These are phyloP conservation scores for Sinocyclocheilus grahami DNA, from an alignment of 2,113 vertebrate genomes.

Conservation along the genomic window DNA sequence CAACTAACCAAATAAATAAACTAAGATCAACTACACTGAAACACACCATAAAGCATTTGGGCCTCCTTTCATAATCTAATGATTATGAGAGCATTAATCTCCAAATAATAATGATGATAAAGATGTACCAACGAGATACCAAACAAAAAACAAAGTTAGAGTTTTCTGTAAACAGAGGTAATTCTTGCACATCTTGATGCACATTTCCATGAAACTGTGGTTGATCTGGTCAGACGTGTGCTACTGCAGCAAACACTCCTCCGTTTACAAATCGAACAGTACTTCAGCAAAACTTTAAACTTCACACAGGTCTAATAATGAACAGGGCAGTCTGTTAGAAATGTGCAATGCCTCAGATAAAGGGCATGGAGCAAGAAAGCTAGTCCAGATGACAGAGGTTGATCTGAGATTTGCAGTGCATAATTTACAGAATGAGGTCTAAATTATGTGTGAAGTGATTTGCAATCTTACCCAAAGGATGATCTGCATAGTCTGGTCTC, in stretches of 20 bases:
- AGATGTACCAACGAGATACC: background rate
- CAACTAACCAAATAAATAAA: background rate
- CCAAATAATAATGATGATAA: background rate
- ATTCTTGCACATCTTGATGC: background rate
- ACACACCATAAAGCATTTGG: background rate
- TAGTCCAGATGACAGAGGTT: background rate
- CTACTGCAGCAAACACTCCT: background rate
- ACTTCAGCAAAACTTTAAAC: background rate
- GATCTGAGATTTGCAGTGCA: background rate
- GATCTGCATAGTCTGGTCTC: conserved; percentile 97
- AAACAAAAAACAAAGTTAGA: background rate
- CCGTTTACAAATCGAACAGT: background rate
- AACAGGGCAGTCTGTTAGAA: background rate
- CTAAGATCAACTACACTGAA: background rate
- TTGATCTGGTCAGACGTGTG: background rate
- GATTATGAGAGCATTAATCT: background rate
- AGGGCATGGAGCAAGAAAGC: background rate
- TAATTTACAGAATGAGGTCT: background rate
- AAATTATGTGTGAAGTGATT: background rate
- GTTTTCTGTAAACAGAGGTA: conserved; percentile 1
- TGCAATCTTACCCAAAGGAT: conserved; percentile 88
- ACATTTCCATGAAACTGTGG: background rate
- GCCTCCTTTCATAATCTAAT: background rate
- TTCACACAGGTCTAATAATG: background rate
- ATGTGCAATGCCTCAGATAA: background rate